Conservation (phyloP, 2,113 vertebrate species). For the Notechis scutatus region DNA sequence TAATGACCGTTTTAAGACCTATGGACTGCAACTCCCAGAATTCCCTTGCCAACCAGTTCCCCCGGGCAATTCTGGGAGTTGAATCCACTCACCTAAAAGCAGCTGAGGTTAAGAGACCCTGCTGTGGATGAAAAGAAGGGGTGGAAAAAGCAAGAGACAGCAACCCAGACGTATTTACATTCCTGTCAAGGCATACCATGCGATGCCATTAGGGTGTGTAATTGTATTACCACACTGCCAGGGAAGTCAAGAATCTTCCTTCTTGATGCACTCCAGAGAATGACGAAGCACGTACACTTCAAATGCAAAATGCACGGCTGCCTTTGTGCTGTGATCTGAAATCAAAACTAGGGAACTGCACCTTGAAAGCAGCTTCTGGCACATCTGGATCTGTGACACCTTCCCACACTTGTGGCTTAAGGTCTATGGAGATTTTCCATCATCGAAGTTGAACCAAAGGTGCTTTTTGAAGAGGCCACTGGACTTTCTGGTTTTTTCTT, state of each 20-base stretch:
- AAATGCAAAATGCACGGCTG: background rate
- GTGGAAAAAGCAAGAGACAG: background rate
- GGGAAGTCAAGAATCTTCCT: conserved; percentile 36
- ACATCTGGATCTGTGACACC: background rate
- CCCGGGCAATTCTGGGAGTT: background rate
- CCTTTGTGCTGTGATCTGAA: background rate
- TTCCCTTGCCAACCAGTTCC: background rate
- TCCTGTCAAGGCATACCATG: background rate
- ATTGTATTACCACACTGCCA: conserved; percentile 47
- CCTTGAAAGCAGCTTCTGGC: background rate
- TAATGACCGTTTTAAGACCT: background rate
- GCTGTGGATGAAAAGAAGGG: background rate
- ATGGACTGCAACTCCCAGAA: background rate
- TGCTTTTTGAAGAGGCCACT: too few species aligned
- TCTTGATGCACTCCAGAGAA: background rate
- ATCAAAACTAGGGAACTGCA: background rate
- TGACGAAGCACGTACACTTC: background rate
- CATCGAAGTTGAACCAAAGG: too few species aligned
- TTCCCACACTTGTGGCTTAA: too few species aligned
- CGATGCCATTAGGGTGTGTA: conserved; percentile 30
- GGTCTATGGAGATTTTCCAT: too few species aligned
- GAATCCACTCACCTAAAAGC: background rate
- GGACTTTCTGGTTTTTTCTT: too few species aligned
- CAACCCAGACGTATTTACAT: background rate
- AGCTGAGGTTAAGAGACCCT: background rate